phyloP scores from a whole-genome alignment of 2,888 invertebrate species.

The Drosophila neoperkinsi region DNA sequence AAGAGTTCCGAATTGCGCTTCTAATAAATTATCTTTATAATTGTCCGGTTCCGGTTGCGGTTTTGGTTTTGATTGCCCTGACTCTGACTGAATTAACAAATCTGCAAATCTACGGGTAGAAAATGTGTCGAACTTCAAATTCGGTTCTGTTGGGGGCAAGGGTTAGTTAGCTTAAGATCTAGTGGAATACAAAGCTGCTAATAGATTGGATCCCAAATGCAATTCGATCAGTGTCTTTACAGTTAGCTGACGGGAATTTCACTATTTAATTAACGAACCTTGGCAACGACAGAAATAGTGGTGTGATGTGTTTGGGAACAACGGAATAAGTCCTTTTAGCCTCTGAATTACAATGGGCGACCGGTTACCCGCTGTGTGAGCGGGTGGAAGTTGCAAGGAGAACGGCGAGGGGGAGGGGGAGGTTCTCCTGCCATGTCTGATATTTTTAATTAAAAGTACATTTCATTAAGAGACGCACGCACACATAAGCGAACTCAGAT shows the following conservation, averaged over 20 bases:
- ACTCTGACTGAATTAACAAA: not conserved
- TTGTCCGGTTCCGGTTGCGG: not conserved
- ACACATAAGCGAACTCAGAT: not conserved
- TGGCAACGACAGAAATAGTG: not conserved
- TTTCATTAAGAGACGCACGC: slow-evolving; percentile 45
- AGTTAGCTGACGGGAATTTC: not conserved
- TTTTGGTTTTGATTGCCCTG: not conserved
- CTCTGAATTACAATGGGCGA: slow-evolving; percentile 11
- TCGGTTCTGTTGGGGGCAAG: not conserved
- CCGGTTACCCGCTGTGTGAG: slow-evolving; percentile 1
- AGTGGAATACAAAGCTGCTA: not conserved
- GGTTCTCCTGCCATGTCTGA: slow-evolving; percentile 2
- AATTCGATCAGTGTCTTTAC: not conserved
- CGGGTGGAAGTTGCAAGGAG: not conserved
- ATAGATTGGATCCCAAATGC: not conserved
- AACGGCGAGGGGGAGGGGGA: too few species aligned
- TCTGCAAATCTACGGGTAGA: not conserved
- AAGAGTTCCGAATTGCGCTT: not conserved
- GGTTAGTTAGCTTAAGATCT: not conserved
- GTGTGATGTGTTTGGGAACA: not conserved
- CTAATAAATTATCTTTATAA: not conserved
- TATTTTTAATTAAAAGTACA: slow-evolving; percentile 64
- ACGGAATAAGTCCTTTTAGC: not conserved
- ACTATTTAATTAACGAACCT: slow-evolving; percentile 32
- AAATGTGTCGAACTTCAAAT: not conserved